Evolutionary conservation across 2,797 vertebrate species (phyloP).

Genomic region (Leptodactylus fallax): DNA sequence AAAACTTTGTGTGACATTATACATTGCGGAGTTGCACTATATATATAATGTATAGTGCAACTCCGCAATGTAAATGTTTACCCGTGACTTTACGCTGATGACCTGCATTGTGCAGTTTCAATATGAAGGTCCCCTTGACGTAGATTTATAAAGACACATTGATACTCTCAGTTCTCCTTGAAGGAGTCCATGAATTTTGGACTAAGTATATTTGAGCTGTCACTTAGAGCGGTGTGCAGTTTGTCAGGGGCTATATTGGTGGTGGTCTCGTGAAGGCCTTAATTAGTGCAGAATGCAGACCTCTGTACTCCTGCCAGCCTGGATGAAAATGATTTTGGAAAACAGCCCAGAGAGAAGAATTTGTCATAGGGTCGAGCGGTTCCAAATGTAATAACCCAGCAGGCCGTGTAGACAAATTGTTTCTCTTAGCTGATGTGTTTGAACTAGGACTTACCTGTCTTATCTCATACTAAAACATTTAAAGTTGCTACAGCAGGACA

Average conservation of each 20-base stretch:
- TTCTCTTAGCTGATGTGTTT: conserved; percentile 69
- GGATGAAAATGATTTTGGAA: conserved; percentile 84
- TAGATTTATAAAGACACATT: conserved; percentile 4
- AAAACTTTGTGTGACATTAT: too few species aligned
- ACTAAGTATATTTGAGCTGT: conserved; percentile 42
- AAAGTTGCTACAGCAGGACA: neutral
- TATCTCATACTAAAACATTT: conserved; percentile 14
- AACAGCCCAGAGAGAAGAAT: conserved; percentile 86
- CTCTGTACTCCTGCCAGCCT: conserved; percentile 86
- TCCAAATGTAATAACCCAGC: conserved; percentile 82
- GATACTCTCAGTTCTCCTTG: conserved; percentile 20
- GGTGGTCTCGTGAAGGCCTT: conserved; percentile 71
- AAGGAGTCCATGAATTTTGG: conserved; percentile 23
- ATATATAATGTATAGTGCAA: too few species aligned
- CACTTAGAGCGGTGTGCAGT: conserved; percentile 44
- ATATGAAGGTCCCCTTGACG: neutral
- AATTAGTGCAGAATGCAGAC: conserved; percentile 91
- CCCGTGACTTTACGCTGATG: neutral
- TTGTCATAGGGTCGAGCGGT: conserved; percentile 86
- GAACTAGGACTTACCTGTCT: conserved; percentile 19
- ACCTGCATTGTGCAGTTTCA: neutral
- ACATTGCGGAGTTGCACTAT: too few species aligned
- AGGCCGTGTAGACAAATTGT: conserved; percentile 80
- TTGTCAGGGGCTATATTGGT: conserved; percentile 55
- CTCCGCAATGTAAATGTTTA: neutral